Conservation (phyloP, 1,140 invertebrate genomes). For the Drosophila oshimai region DNA sequence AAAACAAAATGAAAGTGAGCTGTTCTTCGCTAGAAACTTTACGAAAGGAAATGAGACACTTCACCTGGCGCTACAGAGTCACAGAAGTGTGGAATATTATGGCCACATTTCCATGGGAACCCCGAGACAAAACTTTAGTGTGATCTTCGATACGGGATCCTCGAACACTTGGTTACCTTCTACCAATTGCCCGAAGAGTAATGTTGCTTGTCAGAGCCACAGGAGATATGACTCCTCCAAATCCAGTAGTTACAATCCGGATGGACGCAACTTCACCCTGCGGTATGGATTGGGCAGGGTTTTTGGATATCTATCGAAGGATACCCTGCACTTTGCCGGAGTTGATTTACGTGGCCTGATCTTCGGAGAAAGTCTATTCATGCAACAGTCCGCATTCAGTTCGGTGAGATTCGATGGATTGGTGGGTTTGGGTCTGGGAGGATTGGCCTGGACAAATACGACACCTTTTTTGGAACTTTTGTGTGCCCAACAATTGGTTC, state of each 20-base stretch:
- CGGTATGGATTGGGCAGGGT: slow-evolving; percentile 97
- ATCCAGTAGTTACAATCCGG: slow-evolving; percentile 91
- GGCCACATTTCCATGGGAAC: slow-evolving; percentile 95
- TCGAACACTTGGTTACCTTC: slow-evolving; percentile 66
- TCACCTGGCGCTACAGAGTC: slow-evolving; percentile 13
- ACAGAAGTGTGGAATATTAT: slow-evolving; percentile 58
- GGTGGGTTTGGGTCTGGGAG: slow-evolving; percentile 93
- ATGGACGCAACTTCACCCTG: slow-evolving; percentile 96
- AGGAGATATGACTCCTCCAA: slow-evolving; percentile 90
- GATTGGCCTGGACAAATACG: slow-evolving; percentile 95
- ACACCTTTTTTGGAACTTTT: slow-evolving; percentile 96
- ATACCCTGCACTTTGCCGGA: slow-evolving; percentile 87
- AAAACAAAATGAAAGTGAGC: neutral
- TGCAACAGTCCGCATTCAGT: slow-evolving; percentile 91
- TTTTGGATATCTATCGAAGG: slow-evolving; percentile 96
- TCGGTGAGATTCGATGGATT: slow-evolving; percentile 98
- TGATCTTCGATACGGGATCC: slow-evolving; percentile 67
- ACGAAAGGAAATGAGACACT: neutral
- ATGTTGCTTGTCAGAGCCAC: slow-evolving; percentile 49
- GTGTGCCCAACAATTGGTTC: slow-evolving; percentile 90
- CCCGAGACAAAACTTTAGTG: slow-evolving; percentile 89
- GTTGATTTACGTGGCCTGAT: slow-evolving; percentile 89
- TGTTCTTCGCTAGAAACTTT: neutral
- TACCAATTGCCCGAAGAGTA: slow-evolving; percentile 33
- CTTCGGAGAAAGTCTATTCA: slow-evolving; percentile 98